These are phyloP conservation scores for Fistularia tabacaria DNA, from an alignment of 2,797 vertebrate species.

Conservation along the genomic window DNA sequence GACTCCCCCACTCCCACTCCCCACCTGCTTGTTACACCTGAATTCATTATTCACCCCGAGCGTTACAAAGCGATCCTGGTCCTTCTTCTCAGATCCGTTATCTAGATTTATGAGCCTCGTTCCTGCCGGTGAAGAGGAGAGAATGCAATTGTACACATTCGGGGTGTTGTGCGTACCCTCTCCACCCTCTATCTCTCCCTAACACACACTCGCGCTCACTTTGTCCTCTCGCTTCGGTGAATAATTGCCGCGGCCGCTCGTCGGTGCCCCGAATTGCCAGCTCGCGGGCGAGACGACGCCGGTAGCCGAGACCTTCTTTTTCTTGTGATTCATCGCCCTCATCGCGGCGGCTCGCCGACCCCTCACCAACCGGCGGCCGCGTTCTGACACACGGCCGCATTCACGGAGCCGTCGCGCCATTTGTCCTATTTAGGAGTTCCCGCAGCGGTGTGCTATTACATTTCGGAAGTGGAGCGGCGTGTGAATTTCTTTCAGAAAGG, in stretches of 20 bases:
- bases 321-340: slow-evolving; percentile 76
- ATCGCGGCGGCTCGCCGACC: slow-evolving; percentile 60
- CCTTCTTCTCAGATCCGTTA: slow-evolving; percentile 8
- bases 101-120: slow-evolving; percentile 45
- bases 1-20: too few relatives aligned
- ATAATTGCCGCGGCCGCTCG: slow-evolving; percentile 25
- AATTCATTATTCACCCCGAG: slow-evolving; percentile 19
- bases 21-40: not conserved
- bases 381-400: slow-evolving; percentile 62
- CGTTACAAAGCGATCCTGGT: slow-evolving; percentile 13
- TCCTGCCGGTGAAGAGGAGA: slow-evolving; percentile 20
- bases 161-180: slow-evolving; percentile 24
- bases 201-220: slow-evolving; percentile 1
- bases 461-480: slow-evolving; percentile 8
- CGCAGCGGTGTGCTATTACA: slow-evolving; percentile 41
- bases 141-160: slow-evolving; percentile 52
- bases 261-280: slow-evolving; percentile 15
- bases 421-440: slow-evolving; percentile 63
- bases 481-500: too few relatives aligned
- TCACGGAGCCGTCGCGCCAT: slow-evolving; percentile 39
- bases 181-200: too few relatives aligned
- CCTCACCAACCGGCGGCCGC: slow-evolving; percentile 37
- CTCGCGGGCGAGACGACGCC: slow-evolving; percentile 40
- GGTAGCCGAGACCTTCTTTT: slow-evolving; percentile 46
- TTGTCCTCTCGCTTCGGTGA: slow-evolving; percentile 20